Evolutionary conservation across 2,113 vertebrate genomes (phyloP), one percentile per base, ranked within the genome.

Genomic region (Rhinolophus ferrumequinum): DNA sequence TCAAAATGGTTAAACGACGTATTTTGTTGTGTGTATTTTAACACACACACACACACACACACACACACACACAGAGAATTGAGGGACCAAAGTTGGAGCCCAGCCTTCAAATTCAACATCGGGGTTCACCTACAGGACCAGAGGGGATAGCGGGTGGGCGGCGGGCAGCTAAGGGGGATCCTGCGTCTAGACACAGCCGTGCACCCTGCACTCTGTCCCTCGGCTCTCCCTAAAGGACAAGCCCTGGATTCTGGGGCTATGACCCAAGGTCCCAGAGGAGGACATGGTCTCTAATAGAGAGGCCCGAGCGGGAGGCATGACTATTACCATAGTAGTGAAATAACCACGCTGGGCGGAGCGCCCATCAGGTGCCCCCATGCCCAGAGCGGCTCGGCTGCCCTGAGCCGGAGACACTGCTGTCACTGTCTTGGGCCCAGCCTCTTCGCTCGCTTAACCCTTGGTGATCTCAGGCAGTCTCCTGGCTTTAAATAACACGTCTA

Each of bases 301-400:
- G 16, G 28, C 66, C 76, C 9, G 60, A 76, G 62, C 10, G 2
- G 10, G 52, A 14, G 44, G 8, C 15, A 3, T 0, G 16, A n/a
- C 44, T 33, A n/a, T 10, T 33, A 8, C 19, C 28, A 6, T 33
- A 33, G 58, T 4, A 28, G 15, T 21, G 50, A 35, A 5, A 44
- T 19, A 1, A 24, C 4, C 7, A 0, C 11, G 3, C 0, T 3
- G 54, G 47, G 30, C 38, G 0, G 44, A 72, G 47, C 30, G 1
- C 8, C 6, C 9, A 0, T 5, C 47, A 7, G 19, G 15, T 12
- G 6, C 41, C 21, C 38, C 24, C 66, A 1, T 9, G 0, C 9
- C 18, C 83, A 54, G 35, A 19, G 35, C 18, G 2, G 5, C 35
- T 24, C 4, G 1, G 88, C 66, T 44, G 14, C 56, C 56, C 89